phyloP scores from a whole-genome alignment of 2,888 invertebrate species.

The Nymphalis polychloros region DNA sequence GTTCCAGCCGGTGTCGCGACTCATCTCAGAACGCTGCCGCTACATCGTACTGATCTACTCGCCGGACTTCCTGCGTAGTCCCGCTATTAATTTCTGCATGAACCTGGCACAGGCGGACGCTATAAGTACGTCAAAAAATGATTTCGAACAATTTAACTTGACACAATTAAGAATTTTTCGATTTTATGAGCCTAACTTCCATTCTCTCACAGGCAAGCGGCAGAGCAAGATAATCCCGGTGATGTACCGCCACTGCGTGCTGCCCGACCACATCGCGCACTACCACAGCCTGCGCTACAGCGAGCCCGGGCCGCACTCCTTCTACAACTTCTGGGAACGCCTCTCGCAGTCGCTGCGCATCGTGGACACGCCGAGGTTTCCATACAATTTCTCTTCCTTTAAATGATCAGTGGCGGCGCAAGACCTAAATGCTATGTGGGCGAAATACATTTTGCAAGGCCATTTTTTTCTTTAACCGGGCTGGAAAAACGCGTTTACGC shows the following conservation, averaged over 20 bases:
- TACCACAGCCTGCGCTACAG: constrained; percentile 83
- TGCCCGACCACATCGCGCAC: constrained; percentile 85
- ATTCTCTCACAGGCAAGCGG: constrained; percentile 53
- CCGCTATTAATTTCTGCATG: constrained; percentile 88
- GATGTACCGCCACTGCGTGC: constrained; percentile 83
- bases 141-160: neutral
- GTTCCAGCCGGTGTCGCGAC: constrained; percentile 86
- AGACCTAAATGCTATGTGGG: no score
- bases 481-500: no score
- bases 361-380: constrained; percentile 38
- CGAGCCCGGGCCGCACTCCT: constrained; percentile 57
- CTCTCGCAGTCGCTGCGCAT: constrained; percentile 79
- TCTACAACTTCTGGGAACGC: constrained; percentile 88
- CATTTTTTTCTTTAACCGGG: no score
- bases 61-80: constrained; percentile 87
- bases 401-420: no score
- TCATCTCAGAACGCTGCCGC: constrained; percentile 89
- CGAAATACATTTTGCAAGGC: no score
- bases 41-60: constrained; percentile 90
- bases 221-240: constrained; percentile 87
- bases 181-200: neutral
- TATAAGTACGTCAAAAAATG: constrained; percentile 82
- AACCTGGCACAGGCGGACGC: constrained; percentile 90
- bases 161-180: neutral
- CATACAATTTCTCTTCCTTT: no score